Evolutionary conservation across 2,888 invertebrate species (phyloP), one percentile per base, ranked within the genome.

Genomic region (Eilema griseolum): DNA sequence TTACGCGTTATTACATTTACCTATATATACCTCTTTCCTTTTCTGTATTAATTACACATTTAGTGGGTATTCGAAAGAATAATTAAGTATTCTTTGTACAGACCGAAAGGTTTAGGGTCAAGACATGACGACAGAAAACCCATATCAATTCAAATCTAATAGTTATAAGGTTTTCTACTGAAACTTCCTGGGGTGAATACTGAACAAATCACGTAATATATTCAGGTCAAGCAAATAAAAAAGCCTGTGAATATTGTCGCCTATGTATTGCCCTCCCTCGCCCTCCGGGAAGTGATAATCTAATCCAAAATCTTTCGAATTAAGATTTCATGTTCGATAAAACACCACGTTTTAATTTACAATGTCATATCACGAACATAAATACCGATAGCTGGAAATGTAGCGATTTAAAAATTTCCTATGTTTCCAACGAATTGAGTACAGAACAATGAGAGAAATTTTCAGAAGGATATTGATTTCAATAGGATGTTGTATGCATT

Each of bases 281-380:
- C 52, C 52, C 52, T 52, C 52, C 52, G 52, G 52, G n/a, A 52
- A 8, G 52, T 20, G 52, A n/a, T 52, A 52, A 52, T 52, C 52
- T 52, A n/a, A 52, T 52, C 52, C n/a, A 10, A n/a, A 52, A 52
- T 52, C 70, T 52, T 74, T 70, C 8, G 10, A 26, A 20, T 61
- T 61, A 28, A 26, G 28, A 31, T 28, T 31, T 23, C 26, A 20
- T 14, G 56, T 56, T 11, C 64, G 64, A 46, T 52, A 64, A 52
- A 41, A 37, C 10, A 12, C 3, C n/a, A 23, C 12, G 20, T 26
- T 52, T 46, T 16, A 33, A 24, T 23, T 46, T 46, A 46, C 41
- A 24, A 14, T 52, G 52, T 52, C 52, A 52, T 52, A 52, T 52
- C 52, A 52, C 52, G 52, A 52, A 52, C 52, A 52, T 52, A n/a